phyloP scores from a whole-genome alignment of 2,888 invertebrate species.

The Baccha elongata region DNA sequence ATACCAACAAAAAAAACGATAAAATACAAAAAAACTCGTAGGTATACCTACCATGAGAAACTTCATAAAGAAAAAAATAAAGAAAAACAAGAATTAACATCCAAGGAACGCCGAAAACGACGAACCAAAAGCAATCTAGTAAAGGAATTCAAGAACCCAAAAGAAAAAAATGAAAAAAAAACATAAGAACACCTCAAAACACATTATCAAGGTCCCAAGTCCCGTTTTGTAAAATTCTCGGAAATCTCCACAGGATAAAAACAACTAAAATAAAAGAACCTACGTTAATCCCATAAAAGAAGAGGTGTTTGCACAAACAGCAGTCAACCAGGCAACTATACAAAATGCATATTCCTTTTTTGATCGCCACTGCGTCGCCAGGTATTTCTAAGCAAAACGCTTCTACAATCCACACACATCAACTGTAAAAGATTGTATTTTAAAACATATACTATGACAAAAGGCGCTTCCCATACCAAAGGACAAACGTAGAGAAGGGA shows the following conservation, averaged over 20 bases:
- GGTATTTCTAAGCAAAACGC: conserved; percentile 64
- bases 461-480: conserved; percentile 61
- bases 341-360: conserved; percentile 62
- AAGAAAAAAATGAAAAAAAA: conserved; percentile 33
- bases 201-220: conserved; percentile 73
- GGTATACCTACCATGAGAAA: conserved; percentile 45
- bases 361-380: conserved; percentile 65
- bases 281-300: conserved; percentile 70
- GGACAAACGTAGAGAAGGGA: conserved; percentile 11
- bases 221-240: conserved; percentile 73
- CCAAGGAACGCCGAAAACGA: conserved; percentile 30
- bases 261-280: conserved; percentile 39
- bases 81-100: conserved; percentile 25
- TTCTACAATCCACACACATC: conserved; percentile 17
- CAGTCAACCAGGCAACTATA: conserved; percentile 74
- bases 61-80: conserved; percentile 24
- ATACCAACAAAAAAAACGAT: background rate
- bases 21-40: background rate
- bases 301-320: conserved; percentile 75
- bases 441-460: conserved; percentile 36
- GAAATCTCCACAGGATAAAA: conserved; percentile 67
- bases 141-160: conserved; percentile 51
- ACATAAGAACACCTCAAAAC: conserved; percentile 64
- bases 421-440: conserved; percentile 15
- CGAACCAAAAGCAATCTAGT: conserved; percentile 27